phyloP scores from a whole-genome alignment of 2,797 vertebrate species.

The Brotogeris chrysoptera region DNA sequence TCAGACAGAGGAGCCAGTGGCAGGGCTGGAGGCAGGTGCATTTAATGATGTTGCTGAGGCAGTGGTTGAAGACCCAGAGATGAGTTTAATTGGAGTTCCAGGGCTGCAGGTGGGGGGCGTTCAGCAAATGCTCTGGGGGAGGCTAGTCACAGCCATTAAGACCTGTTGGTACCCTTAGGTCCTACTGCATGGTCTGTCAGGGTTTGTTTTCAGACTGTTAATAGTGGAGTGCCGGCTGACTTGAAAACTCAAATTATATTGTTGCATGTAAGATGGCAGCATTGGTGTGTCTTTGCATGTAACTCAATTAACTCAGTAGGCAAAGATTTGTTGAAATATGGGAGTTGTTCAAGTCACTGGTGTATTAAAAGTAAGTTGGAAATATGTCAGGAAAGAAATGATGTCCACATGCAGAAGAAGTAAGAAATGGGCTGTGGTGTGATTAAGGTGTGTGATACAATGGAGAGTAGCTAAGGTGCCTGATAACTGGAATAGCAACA shows the following conservation, averaged over 20 bases:
- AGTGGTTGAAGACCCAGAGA: neutral
- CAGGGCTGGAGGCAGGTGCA: accelerated
- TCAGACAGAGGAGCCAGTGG: neutral
- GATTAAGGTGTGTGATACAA: neutral
- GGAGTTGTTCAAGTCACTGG: neutral
- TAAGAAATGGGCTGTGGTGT: neutral
- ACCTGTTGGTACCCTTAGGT: neutral
- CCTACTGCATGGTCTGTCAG: neutral
- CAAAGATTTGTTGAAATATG: neutral
- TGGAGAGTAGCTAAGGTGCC: neutral
- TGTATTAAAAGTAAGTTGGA: neutral
- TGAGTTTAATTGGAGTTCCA: neutral
- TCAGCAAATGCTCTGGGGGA: neutral
- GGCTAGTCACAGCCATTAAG: neutral
- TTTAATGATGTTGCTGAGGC: accelerated
- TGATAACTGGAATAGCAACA: neutral
- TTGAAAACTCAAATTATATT: neutral
- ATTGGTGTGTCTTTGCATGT: neutral
- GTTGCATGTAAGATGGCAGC: neutral
- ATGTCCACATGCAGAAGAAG: neutral
- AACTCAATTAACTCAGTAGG: neutral
- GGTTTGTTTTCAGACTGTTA: neutral
- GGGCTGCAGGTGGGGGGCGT: accelerated
- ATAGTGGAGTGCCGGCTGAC: neutral
- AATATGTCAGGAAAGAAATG: neutral